Evolutionary conservation across 2,888 invertebrate species (phyloP).

Genomic region (Dysmachus trigonus): DNA sequence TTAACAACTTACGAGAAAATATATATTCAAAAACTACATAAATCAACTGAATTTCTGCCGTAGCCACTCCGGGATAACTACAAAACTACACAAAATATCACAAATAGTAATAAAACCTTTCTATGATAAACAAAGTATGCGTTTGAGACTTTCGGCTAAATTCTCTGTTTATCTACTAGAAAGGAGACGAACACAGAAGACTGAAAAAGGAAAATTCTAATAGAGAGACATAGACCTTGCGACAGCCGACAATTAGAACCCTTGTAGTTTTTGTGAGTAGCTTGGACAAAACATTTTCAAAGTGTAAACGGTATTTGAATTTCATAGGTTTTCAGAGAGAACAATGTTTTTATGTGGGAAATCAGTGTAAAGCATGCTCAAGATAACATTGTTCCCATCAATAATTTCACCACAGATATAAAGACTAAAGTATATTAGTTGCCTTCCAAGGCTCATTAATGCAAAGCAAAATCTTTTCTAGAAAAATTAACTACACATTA

Average conservation of each 20-base stretch:
- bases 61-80: background rate
- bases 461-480: slow-evolving; percentile 2
- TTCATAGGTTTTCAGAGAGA: background rate
- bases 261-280: background rate
- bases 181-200: background rate
- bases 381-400: background rate
- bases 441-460: background rate
- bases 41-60: background rate
- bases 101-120: background rate
- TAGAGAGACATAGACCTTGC: background rate
- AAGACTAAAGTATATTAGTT: background rate
- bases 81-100: background rate
- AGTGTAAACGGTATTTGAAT: background rate
- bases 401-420: background rate
- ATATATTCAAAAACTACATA: background rate
- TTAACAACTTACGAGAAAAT: background rate
- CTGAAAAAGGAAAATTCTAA: background rate
- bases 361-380: background rate
- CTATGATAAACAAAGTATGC: background rate
- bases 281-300: background rate
- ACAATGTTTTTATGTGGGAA: background rate
- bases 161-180: background rate
- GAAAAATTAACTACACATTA: background rate
- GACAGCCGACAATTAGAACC: background rate
- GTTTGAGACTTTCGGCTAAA: background rate